Evolutionary conservation across 2,113 vertebrate genomes (phyloP).

Genomic region (Dinomys branickii): DNA sequence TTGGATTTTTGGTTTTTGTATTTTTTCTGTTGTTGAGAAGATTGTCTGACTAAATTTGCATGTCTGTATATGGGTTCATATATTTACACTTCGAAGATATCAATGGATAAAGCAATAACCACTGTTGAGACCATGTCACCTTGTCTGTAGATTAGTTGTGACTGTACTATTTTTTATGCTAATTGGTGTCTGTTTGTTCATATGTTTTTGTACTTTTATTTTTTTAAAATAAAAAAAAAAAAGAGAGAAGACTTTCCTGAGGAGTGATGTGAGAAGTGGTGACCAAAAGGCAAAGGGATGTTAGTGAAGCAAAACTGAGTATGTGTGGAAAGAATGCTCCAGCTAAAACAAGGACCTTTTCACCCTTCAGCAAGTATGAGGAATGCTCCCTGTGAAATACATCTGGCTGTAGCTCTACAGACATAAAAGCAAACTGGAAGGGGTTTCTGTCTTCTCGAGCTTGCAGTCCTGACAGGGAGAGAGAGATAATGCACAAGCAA

Average conservation of each 20-base stretch:
- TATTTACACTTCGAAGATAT: too few species aligned
- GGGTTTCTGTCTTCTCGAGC: not conserved
- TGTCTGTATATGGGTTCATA: too few species aligned
- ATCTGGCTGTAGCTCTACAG: not conserved
- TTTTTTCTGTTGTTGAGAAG: too few species aligned
- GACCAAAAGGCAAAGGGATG: not conserved
- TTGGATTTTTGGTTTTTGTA: too few species aligned
- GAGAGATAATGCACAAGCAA: not conserved
- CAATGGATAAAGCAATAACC: too few species aligned
- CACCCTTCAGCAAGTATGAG: not conserved
- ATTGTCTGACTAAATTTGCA: too few species aligned
- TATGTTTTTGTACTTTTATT: too few species aligned
- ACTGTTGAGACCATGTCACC: too few species aligned
- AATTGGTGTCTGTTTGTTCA: too few species aligned
- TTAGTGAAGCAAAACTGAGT: not conserved
- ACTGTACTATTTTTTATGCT: too few species aligned
- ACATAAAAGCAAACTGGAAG: not conserved
- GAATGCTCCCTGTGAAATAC: not conserved
- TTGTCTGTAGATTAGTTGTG: too few species aligned
- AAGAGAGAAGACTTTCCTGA: not conserved
- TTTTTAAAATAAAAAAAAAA: too few species aligned
- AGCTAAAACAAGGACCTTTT: not conserved
- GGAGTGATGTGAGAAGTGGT: not conserved
- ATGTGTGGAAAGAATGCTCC: not conserved
- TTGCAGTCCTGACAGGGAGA: not conserved